Evolutionary conservation across 1,140 invertebrate genomes (phyloP), one percentile per base, ranked within the genome.

Genomic region (Neotoxoptera formosana): DNA sequence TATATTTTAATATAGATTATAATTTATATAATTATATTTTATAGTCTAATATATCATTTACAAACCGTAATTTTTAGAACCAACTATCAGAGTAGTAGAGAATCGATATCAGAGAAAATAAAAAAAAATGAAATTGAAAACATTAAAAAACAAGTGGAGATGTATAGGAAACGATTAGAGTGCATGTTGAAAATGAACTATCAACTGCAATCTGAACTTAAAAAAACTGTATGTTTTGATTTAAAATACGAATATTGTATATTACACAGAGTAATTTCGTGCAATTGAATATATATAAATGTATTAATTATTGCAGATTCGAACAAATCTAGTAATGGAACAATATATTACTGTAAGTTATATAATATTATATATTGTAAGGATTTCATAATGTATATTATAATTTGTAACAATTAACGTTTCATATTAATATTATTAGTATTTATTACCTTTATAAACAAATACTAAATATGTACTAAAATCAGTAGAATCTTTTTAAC

Each of bases 261-360:
- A 76, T n/a, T 14, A 2, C 6, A 76, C 51, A n/a, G 17, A 14
- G 3, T 67, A n/a, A n/a, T 30, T 30, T 17, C 23, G 3, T 1
- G 30, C 30, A 67, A 67, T n/a, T 76, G 30, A 76, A 30, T 34
- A 17, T 67, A n/a, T 76, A n/a, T 34, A n/a, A n/a, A 76, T 76
- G 6, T 34, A 60, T 67, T 67, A 60, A 2, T 14, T n/a, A 48
- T 30, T 48, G 48, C 11, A 93, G 91, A 83, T 84, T 9, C 48
- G 84, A 45, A n/a, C 23, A 11, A 93, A 93, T 25, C 2, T 53
- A 34, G 86, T 84, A n/a, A 41, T 93, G 81, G 91, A 93, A 45
- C 81, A 93, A 93, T 56, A 51, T 86, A 11, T 93, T 41, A n/a
- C 34, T 7, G 91, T 93, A 86, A 93, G 91, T 84, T 34, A 14